phyloP scores from a whole-genome alignment of 1,140 invertebrate species.

The Diplogasteroides magnus region DNA sequence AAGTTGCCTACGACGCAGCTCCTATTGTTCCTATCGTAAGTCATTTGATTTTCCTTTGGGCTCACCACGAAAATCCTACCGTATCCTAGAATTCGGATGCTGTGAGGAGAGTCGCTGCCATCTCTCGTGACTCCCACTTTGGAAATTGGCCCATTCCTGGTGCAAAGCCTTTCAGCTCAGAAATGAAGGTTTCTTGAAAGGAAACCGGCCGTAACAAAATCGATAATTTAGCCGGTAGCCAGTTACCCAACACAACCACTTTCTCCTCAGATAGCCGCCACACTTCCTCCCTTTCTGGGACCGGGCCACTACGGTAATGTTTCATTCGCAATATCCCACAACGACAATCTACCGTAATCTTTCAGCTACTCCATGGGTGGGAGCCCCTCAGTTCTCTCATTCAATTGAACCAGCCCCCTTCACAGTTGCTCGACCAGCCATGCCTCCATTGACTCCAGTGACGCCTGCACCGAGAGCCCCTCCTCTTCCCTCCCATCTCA shows the following conservation, averaged over 20 bases:
- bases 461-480: neutral
- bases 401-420: neutral
- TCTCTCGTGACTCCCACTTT: slow-evolving; percentile 9
- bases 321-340: too few relatives aligned
- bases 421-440: neutral
- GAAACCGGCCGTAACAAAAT: neutral
- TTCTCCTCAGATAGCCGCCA: slow-evolving; percentile 2
- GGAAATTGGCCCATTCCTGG: slow-evolving; percentile 31
- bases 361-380: neutral
- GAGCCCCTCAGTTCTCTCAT: neutral
- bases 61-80: too few relatives aligned
- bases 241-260: slow-evolving; percentile 10
- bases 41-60: too few relatives aligned
- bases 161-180: slow-evolving; percentile 16
- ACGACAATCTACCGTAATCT: too few relatives aligned
- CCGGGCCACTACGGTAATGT: too few relatives aligned
- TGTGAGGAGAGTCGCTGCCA: neutral
- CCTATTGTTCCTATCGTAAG: neutral
- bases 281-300: neutral
- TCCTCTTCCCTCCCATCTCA: neutral
- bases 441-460: neutral
- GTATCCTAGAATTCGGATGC: neutral
- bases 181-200: slow-evolving; percentile 14
- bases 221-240: slow-evolving; percentile 7
- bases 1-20: too few relatives aligned